Evolutionary conservation across 1,140 invertebrate genomes (phyloP).

Genomic region (Drosophila carrolli): DNA sequence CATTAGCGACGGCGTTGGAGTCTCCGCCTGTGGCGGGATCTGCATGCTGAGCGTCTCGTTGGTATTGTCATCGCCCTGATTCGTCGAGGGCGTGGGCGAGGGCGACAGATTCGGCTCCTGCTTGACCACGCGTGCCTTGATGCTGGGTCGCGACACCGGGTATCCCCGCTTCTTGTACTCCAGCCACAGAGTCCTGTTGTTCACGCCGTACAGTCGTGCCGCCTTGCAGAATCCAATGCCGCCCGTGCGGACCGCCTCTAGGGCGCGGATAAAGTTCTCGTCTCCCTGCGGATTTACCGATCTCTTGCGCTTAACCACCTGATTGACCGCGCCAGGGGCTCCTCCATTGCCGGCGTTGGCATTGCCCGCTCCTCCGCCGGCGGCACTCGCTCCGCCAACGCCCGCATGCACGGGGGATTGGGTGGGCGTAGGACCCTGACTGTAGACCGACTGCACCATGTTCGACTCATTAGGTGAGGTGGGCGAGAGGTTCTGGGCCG

Average conservation of each 20-base stretch:
- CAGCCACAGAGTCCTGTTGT: slow-evolving; percentile 93
- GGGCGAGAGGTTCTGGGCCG: slow-evolving; percentile 82
- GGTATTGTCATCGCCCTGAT: slow-evolving; percentile 71
- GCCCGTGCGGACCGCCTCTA: slow-evolving; percentile 92
- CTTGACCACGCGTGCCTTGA: slow-evolving; percentile 89
- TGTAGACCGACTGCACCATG: slow-evolving; percentile 84
- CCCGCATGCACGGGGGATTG: slow-evolving; percentile 79
- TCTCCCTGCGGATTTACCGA: slow-evolving; percentile 90
- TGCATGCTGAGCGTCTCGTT: slow-evolving; percentile 85
- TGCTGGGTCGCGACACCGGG: slow-evolving; percentile 90
- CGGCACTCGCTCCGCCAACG: slow-evolving; percentile 49
- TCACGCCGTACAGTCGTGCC: slow-evolving; percentile 92
- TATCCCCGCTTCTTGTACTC: slow-evolving; percentile 93
- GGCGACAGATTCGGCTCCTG: slow-evolving; percentile 87
- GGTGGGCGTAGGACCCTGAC: slow-evolving; percentile 82
- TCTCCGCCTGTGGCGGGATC: slow-evolving; percentile 85
- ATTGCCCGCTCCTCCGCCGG: slow-evolving; percentile 40
- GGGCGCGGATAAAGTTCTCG: slow-evolving; percentile 91
- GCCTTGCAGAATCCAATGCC: slow-evolving; percentile 94
- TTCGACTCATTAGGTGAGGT: slow-evolving; percentile 83
- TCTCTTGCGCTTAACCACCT: slow-evolving; percentile 87
- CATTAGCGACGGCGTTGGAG: slow-evolving; percentile 84
- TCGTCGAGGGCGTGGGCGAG: slow-evolving; percentile 84
- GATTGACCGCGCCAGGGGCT: slow-evolving; percentile 79
- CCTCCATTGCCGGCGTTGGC: slow-evolving; percentile 43